phyloP scores from a whole-genome alignment of 2,797 vertebrate species.

The Galaxias olidus region DNA sequence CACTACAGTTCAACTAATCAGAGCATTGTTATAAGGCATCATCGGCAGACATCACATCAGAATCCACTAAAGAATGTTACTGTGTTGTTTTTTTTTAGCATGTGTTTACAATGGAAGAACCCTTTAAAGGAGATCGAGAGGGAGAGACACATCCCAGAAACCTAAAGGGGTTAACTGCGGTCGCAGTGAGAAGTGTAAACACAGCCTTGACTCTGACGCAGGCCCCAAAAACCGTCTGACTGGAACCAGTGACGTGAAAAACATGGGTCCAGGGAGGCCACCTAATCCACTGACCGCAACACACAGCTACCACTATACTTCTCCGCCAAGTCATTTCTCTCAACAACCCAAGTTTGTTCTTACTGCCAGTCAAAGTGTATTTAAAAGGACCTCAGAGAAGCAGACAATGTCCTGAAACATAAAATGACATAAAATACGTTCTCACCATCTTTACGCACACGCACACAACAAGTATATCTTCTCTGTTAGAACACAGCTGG shows the following conservation, averaged over 20 bases:
- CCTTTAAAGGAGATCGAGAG: slow-evolving; percentile 77
- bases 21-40: slow-evolving; percentile 35
- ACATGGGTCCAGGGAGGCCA: slow-evolving; percentile 12
- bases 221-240: slow-evolving; percentile 36
- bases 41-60: slow-evolving; percentile 40
- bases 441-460: too few relatives aligned
- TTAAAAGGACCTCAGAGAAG: too few relatives aligned
- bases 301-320: too few relatives aligned
- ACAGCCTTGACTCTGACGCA: slow-evolving; percentile 61
- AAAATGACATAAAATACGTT: too few relatives aligned
- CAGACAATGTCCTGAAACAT: too few relatives aligned
- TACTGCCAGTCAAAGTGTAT: too few relatives aligned
- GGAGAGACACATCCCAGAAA: slow-evolving; percentile 71
- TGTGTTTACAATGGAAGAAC: slow-evolving; percentile 53
- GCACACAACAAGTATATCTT: too few relatives aligned
- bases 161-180: slow-evolving; percentile 69
- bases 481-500: too few relatives aligned
- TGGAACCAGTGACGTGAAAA: slow-evolving; percentile 43
- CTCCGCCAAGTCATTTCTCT: too few relatives aligned
- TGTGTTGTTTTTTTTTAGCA: slow-evolving; percentile 43
- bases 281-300: too few relatives aligned
- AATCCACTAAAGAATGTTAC: slow-evolving; percentile 58
- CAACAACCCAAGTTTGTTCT: too few relatives aligned
- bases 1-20: not conserved
- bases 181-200: slow-evolving; percentile 66